Evolutionary conservation across 2,888 invertebrate species (phyloP), one percentile per base, ranked within the genome.

Genomic region (Choreutis nemorana): DNA sequence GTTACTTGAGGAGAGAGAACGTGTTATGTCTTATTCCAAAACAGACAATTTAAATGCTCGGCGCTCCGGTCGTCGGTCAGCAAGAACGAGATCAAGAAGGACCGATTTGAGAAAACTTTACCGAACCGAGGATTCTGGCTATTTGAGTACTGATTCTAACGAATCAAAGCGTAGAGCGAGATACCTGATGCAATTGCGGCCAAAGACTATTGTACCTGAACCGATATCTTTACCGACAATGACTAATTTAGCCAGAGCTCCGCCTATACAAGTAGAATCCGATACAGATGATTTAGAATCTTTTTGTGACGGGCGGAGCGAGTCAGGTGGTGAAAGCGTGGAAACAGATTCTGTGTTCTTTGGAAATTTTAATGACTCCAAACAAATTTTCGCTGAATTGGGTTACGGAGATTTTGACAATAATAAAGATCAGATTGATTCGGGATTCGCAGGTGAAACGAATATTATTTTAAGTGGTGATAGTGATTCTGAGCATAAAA

Each of bases 271-370:
- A 29, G 55, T 82, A 40, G 66, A 82, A 42, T 81, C 85, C 34
- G 82, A 85, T 42, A 84, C 89, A 37, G 90, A 85, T 46, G 90
- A 90, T 11, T 85, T 90, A 32, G 90, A 91, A 50, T 89, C 88
- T 14, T 71, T 87, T 29, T 87, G 87, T 25, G 91, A 91, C 43
- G 91, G 88, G 6, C 85, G 87, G 39, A 91, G 91, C 53, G 92
- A 92, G 58, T 92, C 91, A 13, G 92, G 92, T 0, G 92, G 89
- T 2, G 92, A 92, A 55, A 92, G 91, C 61, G 83, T 91, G 2
- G 92, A 91, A 50, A 92, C 92, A 0, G 91, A 92, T 63, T 92
- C 91, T 7, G 91, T 92, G 7, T 89, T 91, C 54, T 91, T 91
- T 49, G 90, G 89, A 4, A 87, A 87, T 55, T 85, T 86, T 43